phyloP scores from a whole-genome alignment of 2,113 vertebrate species.

The Peromyscus maniculatus region DNA sequence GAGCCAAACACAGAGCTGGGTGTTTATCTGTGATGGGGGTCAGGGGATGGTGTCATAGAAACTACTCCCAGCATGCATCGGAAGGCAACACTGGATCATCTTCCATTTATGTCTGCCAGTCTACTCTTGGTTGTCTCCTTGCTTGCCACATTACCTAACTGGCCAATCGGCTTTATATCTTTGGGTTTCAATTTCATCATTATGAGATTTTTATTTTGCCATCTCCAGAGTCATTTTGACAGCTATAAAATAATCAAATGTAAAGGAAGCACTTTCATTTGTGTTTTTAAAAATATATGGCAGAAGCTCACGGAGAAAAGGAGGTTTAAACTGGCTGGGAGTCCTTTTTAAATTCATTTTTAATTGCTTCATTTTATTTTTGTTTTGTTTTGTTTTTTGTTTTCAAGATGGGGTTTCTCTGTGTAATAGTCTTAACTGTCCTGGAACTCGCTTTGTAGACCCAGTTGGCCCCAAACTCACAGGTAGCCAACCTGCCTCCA shows the following conservation, averaged over 20 bases:
- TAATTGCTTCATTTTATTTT: not conserved
- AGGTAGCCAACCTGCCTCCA: not conserved
- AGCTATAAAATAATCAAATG: not conserved
- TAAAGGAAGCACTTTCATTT: not conserved
- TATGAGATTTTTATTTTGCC: not conserved
- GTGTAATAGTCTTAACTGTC: not conserved
- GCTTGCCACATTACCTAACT: rapidly evolving
- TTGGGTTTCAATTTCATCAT: not conserved
- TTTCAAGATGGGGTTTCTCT: not conserved
- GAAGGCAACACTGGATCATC: not conserved
- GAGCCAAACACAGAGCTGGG: not conserved
- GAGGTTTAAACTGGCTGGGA: not conserved
- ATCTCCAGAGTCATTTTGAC: not conserved
- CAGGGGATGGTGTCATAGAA: rapidly evolving
- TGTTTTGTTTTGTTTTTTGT: not conserved
- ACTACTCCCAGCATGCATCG: rapidly evolving
- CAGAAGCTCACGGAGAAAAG: not conserved
- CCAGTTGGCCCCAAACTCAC: not conserved
- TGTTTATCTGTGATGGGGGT: rapidly evolving
- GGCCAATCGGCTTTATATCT: not conserved
- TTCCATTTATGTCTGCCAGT: not conserved
- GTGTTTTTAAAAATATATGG: not conserved
- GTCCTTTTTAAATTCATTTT: not conserved
- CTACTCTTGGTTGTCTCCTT: rapidly evolving
- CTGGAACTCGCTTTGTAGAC: not conserved